phyloP scores from a whole-genome alignment of 2,113 vertebrate genomes.

The Aphyosemion australe region DNA sequence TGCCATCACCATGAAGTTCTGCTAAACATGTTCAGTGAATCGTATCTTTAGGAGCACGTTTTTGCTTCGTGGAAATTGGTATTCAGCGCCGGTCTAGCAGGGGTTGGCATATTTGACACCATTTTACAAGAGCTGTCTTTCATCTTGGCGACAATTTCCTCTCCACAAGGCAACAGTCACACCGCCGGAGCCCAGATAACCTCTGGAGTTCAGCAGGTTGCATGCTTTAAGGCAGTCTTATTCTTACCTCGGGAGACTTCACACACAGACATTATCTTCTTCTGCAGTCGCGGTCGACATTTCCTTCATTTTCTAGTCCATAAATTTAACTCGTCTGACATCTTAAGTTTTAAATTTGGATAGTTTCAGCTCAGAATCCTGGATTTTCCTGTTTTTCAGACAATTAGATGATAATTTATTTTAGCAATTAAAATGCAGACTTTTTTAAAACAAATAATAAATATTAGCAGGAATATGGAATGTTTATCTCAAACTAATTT shows the following conservation, averaged over 20 bases:
- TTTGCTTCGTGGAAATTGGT: neutral
- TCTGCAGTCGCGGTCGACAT: neutral
- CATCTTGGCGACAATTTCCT: constrained; percentile 6
- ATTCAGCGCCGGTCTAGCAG: neutral
- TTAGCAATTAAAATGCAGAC: neutral
- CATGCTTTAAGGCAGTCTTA: constrained; percentile 4
- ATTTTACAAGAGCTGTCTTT: constrained; percentile 23
- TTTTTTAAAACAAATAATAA: too few species aligned
- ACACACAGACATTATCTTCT: constrained; percentile 13
- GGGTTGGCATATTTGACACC: neutral
- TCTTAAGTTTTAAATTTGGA: neutral
- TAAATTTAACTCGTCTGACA: neutral
- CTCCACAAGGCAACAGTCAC: constrained; percentile 10
- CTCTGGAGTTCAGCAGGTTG: constrained; percentile 20
- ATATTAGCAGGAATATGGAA: neutral
- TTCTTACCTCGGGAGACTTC: constrained; percentile 9
- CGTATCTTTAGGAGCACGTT: neutral
- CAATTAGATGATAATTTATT: too few species aligned
- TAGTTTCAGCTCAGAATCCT: neutral
- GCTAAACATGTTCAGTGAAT: neutral
- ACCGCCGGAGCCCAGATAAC: constrained; percentile 1
- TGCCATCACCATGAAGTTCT: too few species aligned
- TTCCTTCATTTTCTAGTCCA: neutral
- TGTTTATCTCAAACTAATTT: neutral
- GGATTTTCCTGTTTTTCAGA: too few species aligned